phyloP scores from a whole-genome alignment of 2,113 vertebrate species.

The Setophaga coronata region DNA sequence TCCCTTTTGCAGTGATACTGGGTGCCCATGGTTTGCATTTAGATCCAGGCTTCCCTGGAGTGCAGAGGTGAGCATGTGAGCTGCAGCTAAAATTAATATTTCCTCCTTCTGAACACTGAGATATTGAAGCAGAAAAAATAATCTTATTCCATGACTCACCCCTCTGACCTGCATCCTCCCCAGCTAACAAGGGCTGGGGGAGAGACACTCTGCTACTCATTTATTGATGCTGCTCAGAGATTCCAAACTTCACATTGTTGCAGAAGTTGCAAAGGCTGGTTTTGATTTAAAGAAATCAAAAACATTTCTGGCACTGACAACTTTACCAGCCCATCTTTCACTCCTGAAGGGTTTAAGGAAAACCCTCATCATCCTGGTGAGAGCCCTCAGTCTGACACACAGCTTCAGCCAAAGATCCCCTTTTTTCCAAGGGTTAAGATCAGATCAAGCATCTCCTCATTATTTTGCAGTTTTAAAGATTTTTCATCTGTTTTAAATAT shows the following conservation, averaged over 20 bases:
- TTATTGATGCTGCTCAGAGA: neutral
- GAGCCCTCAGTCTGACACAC: neutral
- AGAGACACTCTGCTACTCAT: neutral
- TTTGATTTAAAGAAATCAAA: neutral
- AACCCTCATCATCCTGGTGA: neutral
- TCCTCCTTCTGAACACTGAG: neutral
- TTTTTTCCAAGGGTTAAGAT: neutral
- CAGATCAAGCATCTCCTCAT: neutral
- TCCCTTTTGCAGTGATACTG: neutral
- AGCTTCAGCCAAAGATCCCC: neutral
- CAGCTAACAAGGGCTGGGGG: accelerated
- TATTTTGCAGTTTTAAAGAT: neutral
- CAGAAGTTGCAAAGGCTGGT: neutral
- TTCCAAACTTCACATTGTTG: neutral
- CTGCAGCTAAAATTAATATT: neutral
- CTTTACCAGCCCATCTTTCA: neutral
- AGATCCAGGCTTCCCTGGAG: neutral
- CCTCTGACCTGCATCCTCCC: neutral
- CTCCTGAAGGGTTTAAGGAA: neutral
- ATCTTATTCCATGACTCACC: neutral
- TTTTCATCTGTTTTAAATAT: neutral
- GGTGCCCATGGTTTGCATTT: accelerated
- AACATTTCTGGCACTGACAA: neutral
- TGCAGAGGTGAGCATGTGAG: neutral
- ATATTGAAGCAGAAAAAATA: neutral